A percentile compares a stretch with the other conserved stretches of the same genome.
These are phyloP conservation scores for Amphipoea oculea DNA, from an alignment of 2,888 invertebrate species.

Conservation along the genomic window DNA sequence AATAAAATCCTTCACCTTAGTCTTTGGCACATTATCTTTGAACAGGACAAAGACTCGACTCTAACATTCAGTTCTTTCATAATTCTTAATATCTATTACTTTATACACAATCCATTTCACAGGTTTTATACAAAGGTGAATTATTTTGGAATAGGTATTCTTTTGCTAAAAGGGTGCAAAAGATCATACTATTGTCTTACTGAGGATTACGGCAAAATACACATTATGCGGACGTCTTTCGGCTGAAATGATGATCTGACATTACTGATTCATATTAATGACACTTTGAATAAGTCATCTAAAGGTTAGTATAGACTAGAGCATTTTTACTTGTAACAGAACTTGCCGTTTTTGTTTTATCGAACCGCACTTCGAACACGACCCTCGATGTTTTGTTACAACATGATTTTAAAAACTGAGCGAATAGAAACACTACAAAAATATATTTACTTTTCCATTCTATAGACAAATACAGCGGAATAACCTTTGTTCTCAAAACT, in stretches of 20 bases:
- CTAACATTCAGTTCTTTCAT: slow-evolving; percentile 84
- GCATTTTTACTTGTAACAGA: no score
- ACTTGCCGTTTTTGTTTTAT: no score
- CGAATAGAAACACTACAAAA: slow-evolving; percentile 48
- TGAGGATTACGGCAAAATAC: no score
- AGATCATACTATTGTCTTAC: neutral
- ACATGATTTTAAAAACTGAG: no score
- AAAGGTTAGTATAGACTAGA: neutral
- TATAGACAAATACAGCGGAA: neutral
- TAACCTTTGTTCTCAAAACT: neutral
- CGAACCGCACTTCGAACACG: no score
- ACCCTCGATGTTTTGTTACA: no score
- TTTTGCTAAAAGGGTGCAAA: neutral
- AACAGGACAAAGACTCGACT: slow-evolving; percentile 88
- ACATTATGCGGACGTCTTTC: neutral
- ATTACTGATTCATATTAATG: neutral
- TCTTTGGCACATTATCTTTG: slow-evolving; percentile 91
- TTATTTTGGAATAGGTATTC: slow-evolving; percentile 23
- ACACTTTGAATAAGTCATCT: neutral
- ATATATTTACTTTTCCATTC: slow-evolving; percentile 30
- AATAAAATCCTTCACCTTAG: slow-evolving; percentile 82
- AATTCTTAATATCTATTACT: slow-evolving; percentile 75
- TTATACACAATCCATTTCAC: slow-evolving; percentile 74
- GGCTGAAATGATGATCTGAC: neutral
- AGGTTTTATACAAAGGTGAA: slow-evolving; percentile 61